phyloP scores from a whole-genome alignment of 2,113 vertebrate genomes.

The Calidris pugnax region DNA sequence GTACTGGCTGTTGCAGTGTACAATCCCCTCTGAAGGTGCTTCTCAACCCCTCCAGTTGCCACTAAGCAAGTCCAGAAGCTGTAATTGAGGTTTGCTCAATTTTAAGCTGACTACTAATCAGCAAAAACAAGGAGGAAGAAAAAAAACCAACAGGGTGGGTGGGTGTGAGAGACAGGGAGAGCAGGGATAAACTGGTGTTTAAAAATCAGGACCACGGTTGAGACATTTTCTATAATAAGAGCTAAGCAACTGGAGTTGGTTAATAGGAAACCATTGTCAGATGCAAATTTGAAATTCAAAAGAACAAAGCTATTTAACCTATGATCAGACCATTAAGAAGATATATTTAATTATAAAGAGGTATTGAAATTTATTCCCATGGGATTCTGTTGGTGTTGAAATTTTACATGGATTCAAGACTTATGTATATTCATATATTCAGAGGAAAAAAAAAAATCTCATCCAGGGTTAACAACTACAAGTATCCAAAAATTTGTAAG shows the following conservation, averaged over 20 bases:
- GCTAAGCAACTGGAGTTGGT: background rate
- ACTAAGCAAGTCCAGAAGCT: background rate
- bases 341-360: background rate
- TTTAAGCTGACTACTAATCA: background rate
- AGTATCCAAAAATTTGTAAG: background rate
- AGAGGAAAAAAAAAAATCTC: background rate
- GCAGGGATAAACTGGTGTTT: background rate
- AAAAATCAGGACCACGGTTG: background rate
- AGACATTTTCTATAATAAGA: background rate
- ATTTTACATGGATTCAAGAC: background rate
- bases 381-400: background rate
- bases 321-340: background rate
- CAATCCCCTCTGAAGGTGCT: background rate
- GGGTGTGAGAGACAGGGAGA: background rate
- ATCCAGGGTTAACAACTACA: background rate
- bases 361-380: background rate
- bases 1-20: background rate
- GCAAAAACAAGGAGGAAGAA: background rate
- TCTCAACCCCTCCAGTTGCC: background rate
- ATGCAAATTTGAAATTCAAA: constrained; percentile 33
- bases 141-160: background rate
- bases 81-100: background rate
- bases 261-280: background rate
- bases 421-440: background rate
- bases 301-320: constrained; percentile 32